Evolutionary conservation across 1,140 invertebrate species (phyloP), one percentile per base, ranked within the genome.

Genomic region (Dreissena polymorpha): DNA sequence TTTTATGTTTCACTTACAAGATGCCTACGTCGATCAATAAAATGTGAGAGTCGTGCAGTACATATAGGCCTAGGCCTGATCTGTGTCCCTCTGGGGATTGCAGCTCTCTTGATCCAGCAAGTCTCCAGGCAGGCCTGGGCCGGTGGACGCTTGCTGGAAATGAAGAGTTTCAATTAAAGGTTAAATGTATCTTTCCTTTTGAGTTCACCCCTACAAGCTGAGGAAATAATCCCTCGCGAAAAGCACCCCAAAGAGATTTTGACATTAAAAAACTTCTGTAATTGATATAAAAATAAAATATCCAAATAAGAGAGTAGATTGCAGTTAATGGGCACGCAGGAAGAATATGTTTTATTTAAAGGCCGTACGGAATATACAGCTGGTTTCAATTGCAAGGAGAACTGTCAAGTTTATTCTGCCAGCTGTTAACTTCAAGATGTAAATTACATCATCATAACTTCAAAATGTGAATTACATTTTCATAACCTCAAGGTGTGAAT

Each of bases 21-120:
- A 88, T 89, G 80, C 89, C 88, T 90, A 72, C 89, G 80, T 63
- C 91, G 85, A 74, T 92, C 90, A 14, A 92, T 86, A 75, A 92
- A 92, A 85, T 92, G 89, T 50, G 85, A 77, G 5, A 92, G 85
- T 27, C 90, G 85, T 3, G 85, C 84, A n/a, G 89, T 91, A 49
- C 88, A 79, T 51, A 92, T 91, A 10, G 88, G 88, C 75, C 90
- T 88, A 23, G 86, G 86, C 67, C 87, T 74, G 0, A 87, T 84
- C 6, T 86, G 87, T 5, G 88, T 86, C 10, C 76, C 83, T 12
- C 86, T 70, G 18, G 85, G 79, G 21, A 85, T 75, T 39, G 72
- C 73, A 14, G 87, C 86, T 71, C 88, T 89, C 69, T 89, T 86
- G 27, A 92, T 89, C 91, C 91, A 92, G 2, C 75, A 53, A 74